A percentile compares a stretch with the other conserved stretches of the same genome.
Evolutionary conservation across 2,888 invertebrate species (phyloP).

Genomic region (Sceliomorpha sp.): DNA sequence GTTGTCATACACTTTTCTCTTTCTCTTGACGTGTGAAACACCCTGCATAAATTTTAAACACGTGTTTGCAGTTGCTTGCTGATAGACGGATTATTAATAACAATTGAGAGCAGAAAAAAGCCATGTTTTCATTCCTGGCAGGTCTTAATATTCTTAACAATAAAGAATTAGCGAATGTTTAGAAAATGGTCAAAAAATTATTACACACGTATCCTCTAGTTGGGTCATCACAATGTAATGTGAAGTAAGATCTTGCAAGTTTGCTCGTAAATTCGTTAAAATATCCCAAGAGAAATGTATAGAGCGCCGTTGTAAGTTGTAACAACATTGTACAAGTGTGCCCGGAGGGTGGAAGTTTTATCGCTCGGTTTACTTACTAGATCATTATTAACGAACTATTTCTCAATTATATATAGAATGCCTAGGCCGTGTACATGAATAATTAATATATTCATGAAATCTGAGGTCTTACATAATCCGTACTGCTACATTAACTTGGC

Average conservation of each 20-base stretch:
- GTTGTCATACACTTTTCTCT: too few species aligned
- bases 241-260: conserved; percentile 14
- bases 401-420: not conserved
- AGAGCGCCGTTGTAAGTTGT: conserved; percentile 6
- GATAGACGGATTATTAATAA: too few species aligned
- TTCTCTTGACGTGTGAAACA: too few species aligned
- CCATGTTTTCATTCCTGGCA: too few species aligned
- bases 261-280: conserved; percentile 20
- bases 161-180: not conserved
- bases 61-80: too few species aligned
- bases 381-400: conserved; percentile 9
- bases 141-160: conserved; percentile 4
- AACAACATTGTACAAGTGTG: conserved; percentile 3
- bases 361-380: conserved; percentile 1
- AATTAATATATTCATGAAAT: too few species aligned
- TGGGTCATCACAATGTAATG: conserved; percentile 6
- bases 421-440: too few species aligned
- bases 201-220: not conserved
- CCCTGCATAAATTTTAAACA: too few species aligned
- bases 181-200: conserved; percentile 1
- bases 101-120: too few species aligned
- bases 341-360: conserved; percentile 10
- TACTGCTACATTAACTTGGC: too few species aligned
- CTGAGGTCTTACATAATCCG: too few species aligned
- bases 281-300: conserved; percentile 14